Conservation (phyloP, 1,140 invertebrate species). For the Anoplophora glabripennis region DNA sequence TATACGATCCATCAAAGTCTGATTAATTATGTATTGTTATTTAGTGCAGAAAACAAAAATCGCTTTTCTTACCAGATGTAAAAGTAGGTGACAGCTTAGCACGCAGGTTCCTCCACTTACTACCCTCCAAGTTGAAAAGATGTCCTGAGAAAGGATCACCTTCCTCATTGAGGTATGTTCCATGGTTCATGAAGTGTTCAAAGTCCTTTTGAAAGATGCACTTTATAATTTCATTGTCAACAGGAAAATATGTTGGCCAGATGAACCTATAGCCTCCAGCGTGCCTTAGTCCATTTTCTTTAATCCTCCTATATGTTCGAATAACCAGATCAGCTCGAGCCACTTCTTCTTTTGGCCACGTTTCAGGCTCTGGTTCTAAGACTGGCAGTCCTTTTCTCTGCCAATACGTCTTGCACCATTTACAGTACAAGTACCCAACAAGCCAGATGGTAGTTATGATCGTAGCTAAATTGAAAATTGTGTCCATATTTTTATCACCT, state of each 20-base stretch:
- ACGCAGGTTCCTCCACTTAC: slow-evolving; percentile 52
- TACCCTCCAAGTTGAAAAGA: slow-evolving; percentile 50
- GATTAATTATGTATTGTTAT: too few relatives aligned
- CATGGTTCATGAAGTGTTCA: slow-evolving; percentile 49
- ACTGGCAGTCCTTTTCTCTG: slow-evolving; percentile 33
- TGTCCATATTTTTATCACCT: too few relatives aligned
- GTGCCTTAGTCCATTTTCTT: slow-evolving; percentile 20
- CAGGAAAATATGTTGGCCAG: slow-evolving; percentile 26
- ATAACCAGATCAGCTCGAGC: background rate
- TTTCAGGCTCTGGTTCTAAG: too few relatives aligned
- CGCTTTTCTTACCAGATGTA: slow-evolving; percentile 42
- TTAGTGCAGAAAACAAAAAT: background rate
- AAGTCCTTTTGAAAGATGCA: slow-evolving; percentile 52
- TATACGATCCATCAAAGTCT: too few relatives aligned
- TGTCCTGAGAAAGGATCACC: slow-evolving; percentile 50
- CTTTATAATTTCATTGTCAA: slow-evolving; percentile 53
- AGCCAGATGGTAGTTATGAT: too few relatives aligned
- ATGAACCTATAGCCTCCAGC: slow-evolving; percentile 23
- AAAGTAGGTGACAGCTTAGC: slow-evolving; percentile 52
- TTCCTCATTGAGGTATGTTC: slow-evolving; percentile 45
- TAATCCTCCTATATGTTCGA: slow-evolving; percentile 40
- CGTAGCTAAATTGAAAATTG: too few relatives aligned
- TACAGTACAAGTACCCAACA: slow-evolving; percentile 26
- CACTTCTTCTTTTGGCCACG: background rate
- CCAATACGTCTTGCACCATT: slow-evolving; percentile 46